A percentile compares a stretch with the other conserved stretches of the same genome.
Evolutionary conservation across 2,888 invertebrate genomes (phyloP).

Genomic region (Trichacis sp.): DNA sequence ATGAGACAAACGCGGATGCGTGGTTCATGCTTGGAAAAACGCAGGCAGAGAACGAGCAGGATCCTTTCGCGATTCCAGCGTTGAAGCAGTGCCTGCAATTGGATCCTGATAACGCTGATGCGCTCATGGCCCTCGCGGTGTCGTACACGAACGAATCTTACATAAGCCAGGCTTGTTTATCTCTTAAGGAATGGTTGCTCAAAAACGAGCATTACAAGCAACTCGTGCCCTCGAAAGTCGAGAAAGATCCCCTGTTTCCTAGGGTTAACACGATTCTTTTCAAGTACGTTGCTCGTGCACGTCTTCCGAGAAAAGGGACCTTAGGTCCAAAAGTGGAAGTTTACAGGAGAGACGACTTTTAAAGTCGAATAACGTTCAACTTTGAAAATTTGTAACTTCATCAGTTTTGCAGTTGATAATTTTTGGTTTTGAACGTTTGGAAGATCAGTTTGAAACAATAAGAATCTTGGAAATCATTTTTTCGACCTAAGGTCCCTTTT

Average conservation of each 20-base stretch:
- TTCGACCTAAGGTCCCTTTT: no score
- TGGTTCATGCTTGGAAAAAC: slow-evolving; percentile 92
- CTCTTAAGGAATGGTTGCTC: slow-evolving; percentile 83
- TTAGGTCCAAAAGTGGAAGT: no score
- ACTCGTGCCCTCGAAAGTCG: slow-evolving; percentile 74
- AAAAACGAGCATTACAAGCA: slow-evolving; percentile 86
- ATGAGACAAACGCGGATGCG: slow-evolving; percentile 82
- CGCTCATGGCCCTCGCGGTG: slow-evolving; percentile 91
- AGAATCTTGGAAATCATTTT: no score
- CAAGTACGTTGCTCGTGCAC: slow-evolving; percentile 58
- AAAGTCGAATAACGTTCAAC: no score
- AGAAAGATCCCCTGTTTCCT: slow-evolving; percentile 53
- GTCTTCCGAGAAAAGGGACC: no score
- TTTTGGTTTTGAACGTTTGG: no score
- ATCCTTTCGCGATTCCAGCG: slow-evolving; percentile 92
- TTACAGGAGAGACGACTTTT: no score
- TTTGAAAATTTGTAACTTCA: no score
- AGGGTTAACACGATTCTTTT: slow-evolving; percentile 67
- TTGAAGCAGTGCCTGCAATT: slow-evolving; percentile 86
- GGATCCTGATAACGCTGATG: slow-evolving; percentile 83
- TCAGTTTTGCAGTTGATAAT: no score
- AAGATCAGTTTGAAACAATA: no score
- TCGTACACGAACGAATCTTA: slow-evolving; percentile 97
- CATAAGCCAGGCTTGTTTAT: slow-evolving; percentile 88
- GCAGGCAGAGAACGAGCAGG: slow-evolving; percentile 98